A percentile compares a stretch with the other conserved stretches of the same genome.
These are phyloP conservation scores for Drosophila virilis DNA, from an alignment of 1,140 invertebrate genomes.

Conservation along the genomic window DNA sequence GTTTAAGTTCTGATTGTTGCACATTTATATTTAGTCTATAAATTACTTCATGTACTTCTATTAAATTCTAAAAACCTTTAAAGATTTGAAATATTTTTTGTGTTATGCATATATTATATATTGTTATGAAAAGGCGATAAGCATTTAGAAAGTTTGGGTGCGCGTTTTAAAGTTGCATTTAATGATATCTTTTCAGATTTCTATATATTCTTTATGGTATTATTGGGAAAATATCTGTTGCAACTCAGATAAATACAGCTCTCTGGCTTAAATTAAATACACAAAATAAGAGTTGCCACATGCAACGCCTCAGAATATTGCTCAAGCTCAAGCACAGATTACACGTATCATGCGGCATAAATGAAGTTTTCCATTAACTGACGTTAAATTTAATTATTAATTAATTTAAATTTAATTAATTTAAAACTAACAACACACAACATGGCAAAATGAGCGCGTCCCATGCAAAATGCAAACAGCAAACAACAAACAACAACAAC, in stretches of 20 bases:
- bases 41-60: too few relatives aligned
- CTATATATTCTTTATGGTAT: background rate
- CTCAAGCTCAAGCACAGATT: slow-evolving; percentile 13
- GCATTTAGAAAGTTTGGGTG: background rate
- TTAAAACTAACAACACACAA: slow-evolving; percentile 69
- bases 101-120: too few relatives aligned
- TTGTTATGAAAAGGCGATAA: background rate
- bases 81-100: too few relatives aligned
- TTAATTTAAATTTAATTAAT: slow-evolving; percentile 83
- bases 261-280: background rate
- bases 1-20: too few relatives aligned
- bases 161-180: background rate
- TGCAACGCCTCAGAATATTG: background rate
- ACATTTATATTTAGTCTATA: too few relatives aligned
- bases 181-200: slow-evolving; percentile 1
- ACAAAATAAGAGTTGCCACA: background rate
- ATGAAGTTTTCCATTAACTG: slow-evolving; percentile 72
- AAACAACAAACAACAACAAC: slow-evolving; percentile 14
- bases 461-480: slow-evolving; percentile 65
- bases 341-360: slow-evolving; percentile 37
- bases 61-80: too few relatives aligned
- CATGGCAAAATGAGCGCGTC: slow-evolving; percentile 53
- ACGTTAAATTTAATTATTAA: slow-evolving; percentile 82
- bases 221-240: background rate
- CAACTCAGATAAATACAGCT: background rate